Evolutionary conservation across 2,888 invertebrate species (phyloP).

Genomic region (Cataglyphis cursor): DNA sequence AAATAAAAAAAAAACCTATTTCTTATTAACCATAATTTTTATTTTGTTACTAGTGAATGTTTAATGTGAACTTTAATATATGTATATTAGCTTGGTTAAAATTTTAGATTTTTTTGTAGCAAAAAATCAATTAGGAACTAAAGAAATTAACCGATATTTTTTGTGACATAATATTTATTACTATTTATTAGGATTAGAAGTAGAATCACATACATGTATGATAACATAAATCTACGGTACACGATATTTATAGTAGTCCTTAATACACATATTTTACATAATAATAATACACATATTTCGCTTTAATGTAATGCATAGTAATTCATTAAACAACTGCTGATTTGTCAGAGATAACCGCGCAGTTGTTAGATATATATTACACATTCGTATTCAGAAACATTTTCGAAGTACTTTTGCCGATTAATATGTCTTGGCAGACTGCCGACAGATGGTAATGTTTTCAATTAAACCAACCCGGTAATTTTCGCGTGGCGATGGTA

Average conservation of each 20-base stretch:
- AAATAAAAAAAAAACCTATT: neutral
- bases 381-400: constrained; percentile 56
- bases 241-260: neutral
- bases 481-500: constrained; percentile 66
- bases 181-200: neutral
- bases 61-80: neutral
- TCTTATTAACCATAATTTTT: neutral
- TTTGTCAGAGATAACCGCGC: constrained; percentile 27
- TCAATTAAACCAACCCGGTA: constrained; percentile 72
- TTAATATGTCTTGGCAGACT: constrained; percentile 41
- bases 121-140: neutral
- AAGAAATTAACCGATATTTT: neutral
- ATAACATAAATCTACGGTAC: neutral
- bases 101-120: neutral
- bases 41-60: neutral
- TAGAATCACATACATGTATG: neutral
- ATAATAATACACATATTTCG: constrained; percentile 27
- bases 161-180: neutral
- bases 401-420: constrained; percentile 49
- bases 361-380: constrained; percentile 47
- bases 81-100: neutral
- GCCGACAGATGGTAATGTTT: constrained; percentile 69
- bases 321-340: constrained; percentile 42
- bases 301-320: constrained; percentile 43
- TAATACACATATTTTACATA: constrained; percentile 27